A percentile compares a stretch with the other conserved stretches of the same genome.
Evolutionary conservation across 2,888 invertebrate genomes (phyloP).

Genomic region (Coleophora flavipennella): DNA sequence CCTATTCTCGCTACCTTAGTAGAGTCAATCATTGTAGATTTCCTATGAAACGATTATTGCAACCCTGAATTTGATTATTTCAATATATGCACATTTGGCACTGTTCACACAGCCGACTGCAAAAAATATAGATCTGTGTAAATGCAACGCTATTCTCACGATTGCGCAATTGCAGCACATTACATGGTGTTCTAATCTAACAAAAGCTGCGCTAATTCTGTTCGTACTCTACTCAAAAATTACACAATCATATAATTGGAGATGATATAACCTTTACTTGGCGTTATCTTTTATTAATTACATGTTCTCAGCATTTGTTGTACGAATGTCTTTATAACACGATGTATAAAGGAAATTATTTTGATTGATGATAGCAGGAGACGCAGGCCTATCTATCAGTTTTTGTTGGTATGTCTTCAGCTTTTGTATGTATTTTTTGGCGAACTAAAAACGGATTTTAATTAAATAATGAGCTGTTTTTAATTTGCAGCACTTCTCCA

Average conservation of each 20-base stretch:
- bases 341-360: slow-evolving; percentile 16
- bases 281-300: slow-evolving; percentile 48
- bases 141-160: slow-evolving; percentile 30
- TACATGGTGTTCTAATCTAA: slow-evolving; percentile 38
- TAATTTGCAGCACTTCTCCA: too few species aligned
- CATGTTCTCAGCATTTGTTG: slow-evolving; percentile 21
- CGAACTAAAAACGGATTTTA: too few species aligned
- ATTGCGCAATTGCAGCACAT: slow-evolving; percentile 43
- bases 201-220: slow-evolving; percentile 52
- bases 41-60: too few species aligned
- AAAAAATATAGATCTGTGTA: slow-evolving; percentile 23
- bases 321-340: slow-evolving; percentile 19
- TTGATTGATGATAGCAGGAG: slow-evolving; percentile 32
- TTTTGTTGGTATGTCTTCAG: slow-evolving; percentile 31
- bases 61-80: background rate
- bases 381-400: slow-evolving; percentile 31
- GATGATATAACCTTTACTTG: slow-evolving; percentile 43
- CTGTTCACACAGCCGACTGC: slow-evolving; percentile 17
- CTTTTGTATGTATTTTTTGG: slow-evolving; percentile 2
- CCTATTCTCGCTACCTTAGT: too few species aligned
- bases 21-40: too few species aligned
- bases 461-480: too few species aligned
- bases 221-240: slow-evolving; percentile 42
- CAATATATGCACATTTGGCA: slow-evolving; percentile 5
- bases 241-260: slow-evolving; percentile 34